Base-by-base conservation (phyloP, 35 echinoderm and acorn worm genomes). In the Apostichopus japonicus region DNA sequence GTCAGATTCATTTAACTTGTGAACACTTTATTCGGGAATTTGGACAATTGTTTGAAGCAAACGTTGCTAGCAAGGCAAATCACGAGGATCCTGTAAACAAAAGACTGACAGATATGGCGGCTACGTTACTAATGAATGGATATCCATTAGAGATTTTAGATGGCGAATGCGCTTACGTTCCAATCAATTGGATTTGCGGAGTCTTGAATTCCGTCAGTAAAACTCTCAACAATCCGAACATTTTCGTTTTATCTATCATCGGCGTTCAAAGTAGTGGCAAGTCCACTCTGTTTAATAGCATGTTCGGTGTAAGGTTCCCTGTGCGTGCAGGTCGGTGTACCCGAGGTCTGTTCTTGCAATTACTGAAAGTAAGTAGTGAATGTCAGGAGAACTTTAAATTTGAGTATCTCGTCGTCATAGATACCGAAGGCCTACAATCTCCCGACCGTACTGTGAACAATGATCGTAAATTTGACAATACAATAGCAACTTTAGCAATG, bases 261-360 rank as follows among this genome's bases (percentile, higher is more conserved):
- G 86, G 86, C 16, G 15, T 88, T 25, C 86, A 88, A 88, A 88
- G 86, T 21, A 88, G 86, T 88, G 86, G 86, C 0, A 88, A 88
- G 22, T 88, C 86, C 24, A 88, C 86, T 3, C 33, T 88, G 21
- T n/a, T 88, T 3, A 88, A 88, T 72, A 65, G 86, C 23, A 88
- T 88, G 86, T 88, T 88, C 14, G 86, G 86, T 2, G 67, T 73
- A 0, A 7, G 67, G 6, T 88, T 88, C 1, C 23, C 86, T 4
- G 86, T 88, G 8, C 58, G 62, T 73, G 58, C 86, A 2, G 86
- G 86, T 5, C 15, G 10, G 13, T 88, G 86, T 55, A 88, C 86
- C 4, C 56, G 86, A 10, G 86, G 86, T 24, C 8, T 88, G 4
- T 88, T 44, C n/a, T 10, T 88, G 23, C 86, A 88, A 21, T 16